Evolutionary conservation across 64 coral and sea anemone species (phyloP).

Genomic region (Actinia tenebrosa): DNA sequence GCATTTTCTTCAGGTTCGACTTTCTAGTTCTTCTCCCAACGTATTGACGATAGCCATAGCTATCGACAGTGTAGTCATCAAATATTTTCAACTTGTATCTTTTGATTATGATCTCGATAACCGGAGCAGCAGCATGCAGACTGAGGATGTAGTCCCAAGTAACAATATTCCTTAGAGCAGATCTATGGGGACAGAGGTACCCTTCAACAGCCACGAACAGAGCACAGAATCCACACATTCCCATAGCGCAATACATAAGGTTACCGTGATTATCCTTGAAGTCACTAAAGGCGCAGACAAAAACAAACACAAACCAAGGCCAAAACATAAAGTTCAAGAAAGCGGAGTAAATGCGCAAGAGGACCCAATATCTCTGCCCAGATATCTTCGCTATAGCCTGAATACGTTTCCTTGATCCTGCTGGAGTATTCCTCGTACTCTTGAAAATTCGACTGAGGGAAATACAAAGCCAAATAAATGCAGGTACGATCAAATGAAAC

Average conservation of each 20-base stretch:
- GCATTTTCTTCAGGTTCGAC: not conserved
- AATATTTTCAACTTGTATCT: constrained; percentile 19
- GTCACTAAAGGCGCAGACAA: not conserved
- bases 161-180: constrained; percentile 17
- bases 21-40: not conserved
- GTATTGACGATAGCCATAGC: not conserved
- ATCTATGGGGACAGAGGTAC: constrained; percentile 20
- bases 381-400: not conserved
- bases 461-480: constrained; percentile 33
- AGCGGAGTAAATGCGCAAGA: constrained; percentile 33
- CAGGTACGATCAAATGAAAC: constrained; percentile 28
- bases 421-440: not conserved
- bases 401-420: constrained; percentile 1
- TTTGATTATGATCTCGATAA: constrained; percentile 24
- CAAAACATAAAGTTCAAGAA: constrained; percentile 54
- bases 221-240: constrained; percentile 36
- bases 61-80: not conserved
- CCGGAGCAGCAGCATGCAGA: constrained; percentile 13
- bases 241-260: constrained; percentile 36
- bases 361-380: not conserved
- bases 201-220: constrained; percentile 23
- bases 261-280: not conserved
- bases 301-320: constrained; percentile 28
- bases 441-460: not conserved
- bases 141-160: constrained; percentile 42